phyloP scores from a whole-genome alignment of 1,140 invertebrate species.

The Steinernema feltiae region DNA sequence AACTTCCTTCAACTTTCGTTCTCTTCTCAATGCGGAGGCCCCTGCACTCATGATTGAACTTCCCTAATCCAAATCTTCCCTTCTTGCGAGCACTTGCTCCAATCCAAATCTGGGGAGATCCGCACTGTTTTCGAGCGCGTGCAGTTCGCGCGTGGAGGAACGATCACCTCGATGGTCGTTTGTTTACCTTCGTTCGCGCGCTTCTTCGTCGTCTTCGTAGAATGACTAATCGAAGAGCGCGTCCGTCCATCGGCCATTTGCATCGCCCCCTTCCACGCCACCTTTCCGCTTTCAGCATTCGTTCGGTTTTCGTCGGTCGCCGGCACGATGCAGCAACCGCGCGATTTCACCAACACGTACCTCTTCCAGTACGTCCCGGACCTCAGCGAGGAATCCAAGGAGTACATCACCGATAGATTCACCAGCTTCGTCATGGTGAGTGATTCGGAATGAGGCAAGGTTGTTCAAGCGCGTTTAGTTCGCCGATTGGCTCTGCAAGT shows the following conservation, averaged over 20 bases:
- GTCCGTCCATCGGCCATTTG: neutral
- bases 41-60: no score
- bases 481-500: constrained; percentile 59
- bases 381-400: neutral
- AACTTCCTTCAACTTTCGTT: neutral
- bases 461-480: no score
- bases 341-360: neutral
- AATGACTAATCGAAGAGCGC: neutral
- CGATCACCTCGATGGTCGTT: neutral
- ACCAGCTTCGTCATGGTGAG: neutral
- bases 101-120: neutral
- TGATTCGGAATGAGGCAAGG: no score
- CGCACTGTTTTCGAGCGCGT: neutral
- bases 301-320: neutral
- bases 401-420: neutral
- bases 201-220: neutral
- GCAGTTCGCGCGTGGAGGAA: neutral
- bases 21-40: neutral
- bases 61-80: no score
- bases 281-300: neutral
- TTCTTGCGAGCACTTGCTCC: neutral
- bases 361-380: neutral
- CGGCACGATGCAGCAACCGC: neutral
- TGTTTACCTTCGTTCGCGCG: constrained; percentile 10
- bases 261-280: neutral